Base-by-base conservation (phyloP, 2,888 invertebrate genomes). In the Ctenicera cuprea region DNA sequence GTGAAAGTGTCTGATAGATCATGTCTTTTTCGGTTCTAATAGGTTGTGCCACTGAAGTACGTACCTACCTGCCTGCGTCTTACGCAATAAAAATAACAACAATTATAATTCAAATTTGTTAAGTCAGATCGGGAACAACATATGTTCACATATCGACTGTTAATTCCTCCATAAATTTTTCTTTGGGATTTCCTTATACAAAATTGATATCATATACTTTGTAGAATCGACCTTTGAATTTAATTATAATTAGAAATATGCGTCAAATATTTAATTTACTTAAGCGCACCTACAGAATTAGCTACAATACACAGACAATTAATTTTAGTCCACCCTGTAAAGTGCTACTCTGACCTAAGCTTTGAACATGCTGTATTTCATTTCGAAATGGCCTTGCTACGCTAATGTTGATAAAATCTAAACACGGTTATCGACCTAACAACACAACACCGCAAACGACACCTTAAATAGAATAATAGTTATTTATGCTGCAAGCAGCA, bases 341-440 rank as follows among this genome's bases (percentile, higher is more conserved):
- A 33, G 9, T 3, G 33, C 9, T 9, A 1, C 43, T 43, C 8
- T 8, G 14, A 18, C 9, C 18, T 9, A 3, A 48, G 18, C 20
- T 18, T 1, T 8, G 48, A 9, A 33, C 33, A 33, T 0, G 48
- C 18, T 7, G 18, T 7, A 48, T 48, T 45, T n/a, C 52, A 52
- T 22, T 30, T 16, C 54, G 30, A 26, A 26, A 54, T 54, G 54
- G 30, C 54, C 54, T 54, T 54, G 54, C 54, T 18, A 9, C 18
- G 45, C 14, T 45, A 45, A 8, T 18, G 45, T 18, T 54, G 54
- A 54, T 54, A 54, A 54, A 30, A 54, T 54, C 54, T 54, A 59
- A 59, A 59, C 38, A 59, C 59, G 59, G 59, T 59, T 59, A 38
- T 59, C 38, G 59, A 59, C 59, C 59, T 59, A 38, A 59, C 38